A percentile compares a stretch with the other conserved stretches of the same genome.
Conservation (phyloP, 2,888 invertebrate genomes). For the Caenorhabditis auriculariae region DNA sequence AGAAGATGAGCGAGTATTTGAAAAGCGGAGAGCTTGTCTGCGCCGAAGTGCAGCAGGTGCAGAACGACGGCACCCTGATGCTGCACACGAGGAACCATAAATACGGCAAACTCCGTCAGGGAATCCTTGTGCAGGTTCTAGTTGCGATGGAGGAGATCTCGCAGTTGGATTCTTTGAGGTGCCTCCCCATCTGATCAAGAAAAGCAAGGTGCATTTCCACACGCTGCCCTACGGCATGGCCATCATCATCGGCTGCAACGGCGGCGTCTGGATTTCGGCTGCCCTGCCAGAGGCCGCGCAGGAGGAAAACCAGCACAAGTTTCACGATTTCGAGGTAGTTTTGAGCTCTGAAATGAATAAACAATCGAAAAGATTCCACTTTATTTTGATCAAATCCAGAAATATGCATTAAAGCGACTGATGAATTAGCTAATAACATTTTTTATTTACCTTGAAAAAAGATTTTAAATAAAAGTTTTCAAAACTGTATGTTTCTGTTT, state of each 20-base stretch:
- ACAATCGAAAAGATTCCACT: background rate
- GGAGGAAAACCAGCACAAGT: conserved; percentile 74
- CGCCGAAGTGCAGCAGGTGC: conserved; percentile 70
- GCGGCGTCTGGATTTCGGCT: conserved; percentile 79
- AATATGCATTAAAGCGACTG: background rate
- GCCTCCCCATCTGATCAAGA: conserved; percentile 84
- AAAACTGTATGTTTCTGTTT: too few relatives aligned
- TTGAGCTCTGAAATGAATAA: background rate
- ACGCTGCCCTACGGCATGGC: conserved; percentile 86
- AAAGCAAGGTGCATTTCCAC: conserved; percentile 93
- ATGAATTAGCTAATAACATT: too few relatives aligned
- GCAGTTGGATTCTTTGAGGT: conserved; percentile 84
- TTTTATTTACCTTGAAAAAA: too few relatives aligned
- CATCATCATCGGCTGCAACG: conserved; percentile 86
- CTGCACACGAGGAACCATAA: conserved; percentile 92
- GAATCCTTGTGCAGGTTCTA: conserved; percentile 53
- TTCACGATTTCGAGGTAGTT: conserved; percentile 69
- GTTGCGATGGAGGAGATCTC: too few relatives aligned
- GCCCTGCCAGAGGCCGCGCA: conserved; percentile 66
- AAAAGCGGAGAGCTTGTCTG: conserved; percentile 94
- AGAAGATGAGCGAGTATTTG: conserved; percentile 91
- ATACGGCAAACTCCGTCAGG: conserved; percentile 82
- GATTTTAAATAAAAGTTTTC: too few relatives aligned
- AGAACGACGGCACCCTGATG: conserved; percentile 85
- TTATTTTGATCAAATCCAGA: background rate